Evolutionary conservation across 2,113 vertebrate species (phyloP), one percentile per base, ranked within the genome.

Genomic region (Barnardius zonarius): DNA sequence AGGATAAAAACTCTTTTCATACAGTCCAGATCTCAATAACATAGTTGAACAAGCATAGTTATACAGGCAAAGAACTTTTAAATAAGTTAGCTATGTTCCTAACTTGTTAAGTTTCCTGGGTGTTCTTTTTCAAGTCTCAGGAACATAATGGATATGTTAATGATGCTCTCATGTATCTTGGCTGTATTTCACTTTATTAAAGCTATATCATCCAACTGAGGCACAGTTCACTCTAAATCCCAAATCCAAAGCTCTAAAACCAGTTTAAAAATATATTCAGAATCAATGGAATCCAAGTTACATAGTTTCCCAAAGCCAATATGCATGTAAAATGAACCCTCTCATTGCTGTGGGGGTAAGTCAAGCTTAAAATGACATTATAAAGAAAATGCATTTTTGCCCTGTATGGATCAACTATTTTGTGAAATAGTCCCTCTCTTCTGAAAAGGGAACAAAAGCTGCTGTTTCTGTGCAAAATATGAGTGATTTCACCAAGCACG

Each of bases 341-440:
- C 83, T 96, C 59, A 63, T 41, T 77, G 31, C 83, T 83, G 48
- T 88, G 35, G 54, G 83, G 62, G 86, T 81, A 81, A 92, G 63
- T 35, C 89, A 87, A 92, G 37, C 84, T 91, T 92, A 88, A 93
- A 94, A 94, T 84, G n/a, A 80, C 69, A 81, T 88, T 96, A 81
- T 37, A 43, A 52, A 88, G 31, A 92, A 96, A 93, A 94, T 1
- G 17, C 3, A 37, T 66, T 93, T 94, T 86, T 91, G 43, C 48
- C 64, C 67, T 55, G 6, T 13, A 72, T 73, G 86, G 72, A 86
- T 95, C 62, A 86, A 81, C 43, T 90, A 11, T 46, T 73, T 75
- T 46, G 24, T 81, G 51, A 77, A 95, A 90, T 91, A 86, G 28
- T 67, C 37, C 67, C 28, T 64, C 24, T 90, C 22, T 83, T 92